Base-by-base conservation (phyloP, 2,888 invertebrate species). In the Pherbina coryleti region DNA sequence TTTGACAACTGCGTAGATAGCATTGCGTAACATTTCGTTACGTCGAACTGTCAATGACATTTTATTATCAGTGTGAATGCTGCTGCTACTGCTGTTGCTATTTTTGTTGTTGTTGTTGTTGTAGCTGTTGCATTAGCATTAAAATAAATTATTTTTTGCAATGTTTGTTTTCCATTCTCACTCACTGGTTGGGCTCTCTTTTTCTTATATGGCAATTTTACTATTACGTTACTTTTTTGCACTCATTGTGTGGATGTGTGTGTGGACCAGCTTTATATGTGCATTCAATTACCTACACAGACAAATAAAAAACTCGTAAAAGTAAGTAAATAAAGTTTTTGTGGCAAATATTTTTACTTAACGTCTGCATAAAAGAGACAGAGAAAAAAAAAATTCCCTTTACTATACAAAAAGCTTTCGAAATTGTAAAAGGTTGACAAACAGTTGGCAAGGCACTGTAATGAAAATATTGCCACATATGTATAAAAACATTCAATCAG, bases 261-360 rank as follows among this genome's bases (percentile, higher is more conserved):
- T 72, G 44, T n/a, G n/a, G 8, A 67, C 25, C 11, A 72, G 60
- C 60, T 72, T 72, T 72, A 72, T 72, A 34, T 28, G 73, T 49
- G 14, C 11, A 37, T 62, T 73, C 79, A 82, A 81, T 81, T 82
- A 81, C 82, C 80, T 81, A 78, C 76, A 81, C 79, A 83, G 83
- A 80, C 81, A 79, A 80, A 82, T 83, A 82, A 83, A 83, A 83
- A 80, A 79, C 79, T 80, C 82, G 82, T 83, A 83, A 83, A 82
- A 76, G 62, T 22, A 44, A 73, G 62, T 22, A 49, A 60, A 37
- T 73, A 62, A 19, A 70, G 51, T 19, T 31, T 53, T 55, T 44
- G 44, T 44, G 44, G 14, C 2, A 44, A 44, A 44, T 44, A 44
- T 44, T 44, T 44, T 44, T 14, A 44, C 44, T 44, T 44, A 44